Percentiles rank a stretch among this genome's conserved stretches.
phyloP scores from a whole-genome alignment of 1,140 invertebrate species.

The Mesaphorura yosii region DNA sequence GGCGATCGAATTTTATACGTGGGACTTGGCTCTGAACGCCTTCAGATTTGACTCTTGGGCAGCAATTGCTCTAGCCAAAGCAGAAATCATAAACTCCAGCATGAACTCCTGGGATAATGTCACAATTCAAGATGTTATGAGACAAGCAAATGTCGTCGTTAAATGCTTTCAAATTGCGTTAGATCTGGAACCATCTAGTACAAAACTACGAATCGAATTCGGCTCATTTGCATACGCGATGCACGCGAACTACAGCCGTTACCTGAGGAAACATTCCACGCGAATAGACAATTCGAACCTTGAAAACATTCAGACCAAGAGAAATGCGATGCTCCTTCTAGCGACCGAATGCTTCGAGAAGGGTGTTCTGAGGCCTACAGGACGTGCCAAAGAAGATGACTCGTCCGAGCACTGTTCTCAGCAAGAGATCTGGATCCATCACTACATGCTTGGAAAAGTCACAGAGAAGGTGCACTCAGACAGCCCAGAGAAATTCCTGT shows the following conservation, averaged over 20 bases:
- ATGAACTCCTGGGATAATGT: slow-evolving; percentile 54
- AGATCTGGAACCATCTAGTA: slow-evolving; percentile 54
- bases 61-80: slow-evolving; percentile 68
- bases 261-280: slow-evolving; percentile 59
- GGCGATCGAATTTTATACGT: slow-evolving; percentile 66
- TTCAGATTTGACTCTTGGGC: slow-evolving; percentile 82
- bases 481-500: slow-evolving; percentile 57
- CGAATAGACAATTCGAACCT: slow-evolving; percentile 64
- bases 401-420: not conserved
- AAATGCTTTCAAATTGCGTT: slow-evolving; percentile 66
- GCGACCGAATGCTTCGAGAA: slow-evolving; percentile 59
- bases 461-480: slow-evolving; percentile 61
- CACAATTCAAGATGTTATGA: slow-evolving; percentile 54
- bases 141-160: slow-evolving; percentile 54
- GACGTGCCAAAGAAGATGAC: slow-evolving; percentile 31
- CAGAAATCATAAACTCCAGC: slow-evolving; percentile 64
- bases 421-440: slow-evolving; percentile 72
- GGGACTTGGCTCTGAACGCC: slow-evolving; percentile 69
- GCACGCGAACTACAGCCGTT: slow-evolving; percentile 71
- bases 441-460: slow-evolving; percentile 88
- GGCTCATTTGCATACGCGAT: slow-evolving; percentile 75
- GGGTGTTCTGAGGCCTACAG: slow-evolving; percentile 28
- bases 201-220: slow-evolving; percentile 76
- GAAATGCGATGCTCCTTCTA: slow-evolving; percentile 61
- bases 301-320: slow-evolving; percentile 57